Conservation (phyloP, 2,888 invertebrate genomes). For the Noctua fimbriata region DNA sequence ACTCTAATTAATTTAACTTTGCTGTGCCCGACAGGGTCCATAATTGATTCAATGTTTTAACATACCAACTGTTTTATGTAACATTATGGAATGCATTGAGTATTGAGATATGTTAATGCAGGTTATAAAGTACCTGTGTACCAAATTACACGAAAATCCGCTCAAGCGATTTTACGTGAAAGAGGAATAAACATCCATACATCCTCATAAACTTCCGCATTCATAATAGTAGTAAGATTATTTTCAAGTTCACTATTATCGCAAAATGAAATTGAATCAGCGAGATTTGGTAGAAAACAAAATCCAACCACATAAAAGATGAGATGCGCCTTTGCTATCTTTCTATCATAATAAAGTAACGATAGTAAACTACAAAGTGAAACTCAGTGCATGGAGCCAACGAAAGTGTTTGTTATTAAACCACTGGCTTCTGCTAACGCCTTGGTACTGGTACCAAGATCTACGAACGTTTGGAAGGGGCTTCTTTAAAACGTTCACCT, state of each 20-base stretch:
- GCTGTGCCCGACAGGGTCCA: too few relatives aligned
- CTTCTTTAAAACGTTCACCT: neutral
- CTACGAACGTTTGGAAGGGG: slow-evolving; percentile 9
- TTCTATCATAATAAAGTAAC: slow-evolving; percentile 2
- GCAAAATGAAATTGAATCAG: neutral
- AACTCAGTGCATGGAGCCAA: slow-evolving; percentile 41
- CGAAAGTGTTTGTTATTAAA: slow-evolving; percentile 65
- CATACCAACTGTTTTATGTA: too few relatives aligned
- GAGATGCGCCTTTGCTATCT: neutral
- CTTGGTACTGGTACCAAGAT: slow-evolving; percentile 40
- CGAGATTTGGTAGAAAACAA: neutral
- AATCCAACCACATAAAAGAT: neutral
- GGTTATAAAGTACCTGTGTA: too few relatives aligned
- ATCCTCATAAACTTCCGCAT: too few relatives aligned
- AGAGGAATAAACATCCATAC: too few relatives aligned
- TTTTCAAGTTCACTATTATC: neutral
- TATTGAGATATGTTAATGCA: too few relatives aligned
- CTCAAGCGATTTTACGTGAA: too few relatives aligned
- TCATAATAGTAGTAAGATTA: too few relatives aligned
- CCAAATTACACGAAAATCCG: too few relatives aligned
- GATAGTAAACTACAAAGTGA: slow-evolving; percentile 43
- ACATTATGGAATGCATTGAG: too few relatives aligned
- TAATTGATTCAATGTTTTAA: too few relatives aligned
- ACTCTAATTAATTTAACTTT: too few relatives aligned
- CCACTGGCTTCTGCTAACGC: slow-evolving; percentile 50